These are phyloP conservation scores for Muntiacus reevesi DNA, from an alignment of 2,113 vertebrate genomes.

Conservation along the genomic window DNA sequence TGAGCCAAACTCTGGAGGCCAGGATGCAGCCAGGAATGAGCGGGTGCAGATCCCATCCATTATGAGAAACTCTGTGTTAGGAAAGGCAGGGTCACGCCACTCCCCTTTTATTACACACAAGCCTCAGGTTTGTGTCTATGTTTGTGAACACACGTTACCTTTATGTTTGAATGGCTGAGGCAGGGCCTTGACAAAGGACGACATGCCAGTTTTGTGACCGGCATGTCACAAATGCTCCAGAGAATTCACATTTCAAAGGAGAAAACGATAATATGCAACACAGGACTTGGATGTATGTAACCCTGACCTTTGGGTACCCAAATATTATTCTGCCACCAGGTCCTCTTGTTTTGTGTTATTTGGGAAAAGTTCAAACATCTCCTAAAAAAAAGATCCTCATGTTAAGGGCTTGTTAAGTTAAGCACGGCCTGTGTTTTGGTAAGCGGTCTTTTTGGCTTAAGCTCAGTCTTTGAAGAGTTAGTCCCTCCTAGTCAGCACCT, in stretches of 20 bases:
- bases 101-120: neutral
- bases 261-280: accelerated
- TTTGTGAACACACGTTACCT: accelerated
- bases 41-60: accelerated
- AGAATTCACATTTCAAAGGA: accelerated
- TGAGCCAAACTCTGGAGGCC: neutral
- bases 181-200: neutral
- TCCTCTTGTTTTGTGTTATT: neutral
- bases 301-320: neutral
- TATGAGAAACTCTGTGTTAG: neutral
- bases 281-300: accelerated
- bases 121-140: neutral
- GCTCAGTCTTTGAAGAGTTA: neutral
- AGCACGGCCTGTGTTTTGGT: neutral
- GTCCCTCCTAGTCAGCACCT: neutral
- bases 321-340: neutral
- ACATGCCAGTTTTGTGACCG: neutral
- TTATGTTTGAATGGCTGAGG: neutral
- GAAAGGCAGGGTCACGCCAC: accelerated
- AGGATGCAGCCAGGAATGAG: neutral
- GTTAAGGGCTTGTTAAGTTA: accelerated
- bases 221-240: neutral
- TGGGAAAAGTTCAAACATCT: neutral
- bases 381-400: neutral
- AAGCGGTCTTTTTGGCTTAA: neutral